Percentiles rank a stretch among this genome's conserved stretches.
These are phyloP conservation scores for Hesperia comma DNA, from an alignment of 2,888 invertebrate species.

Conservation along the genomic window DNA sequence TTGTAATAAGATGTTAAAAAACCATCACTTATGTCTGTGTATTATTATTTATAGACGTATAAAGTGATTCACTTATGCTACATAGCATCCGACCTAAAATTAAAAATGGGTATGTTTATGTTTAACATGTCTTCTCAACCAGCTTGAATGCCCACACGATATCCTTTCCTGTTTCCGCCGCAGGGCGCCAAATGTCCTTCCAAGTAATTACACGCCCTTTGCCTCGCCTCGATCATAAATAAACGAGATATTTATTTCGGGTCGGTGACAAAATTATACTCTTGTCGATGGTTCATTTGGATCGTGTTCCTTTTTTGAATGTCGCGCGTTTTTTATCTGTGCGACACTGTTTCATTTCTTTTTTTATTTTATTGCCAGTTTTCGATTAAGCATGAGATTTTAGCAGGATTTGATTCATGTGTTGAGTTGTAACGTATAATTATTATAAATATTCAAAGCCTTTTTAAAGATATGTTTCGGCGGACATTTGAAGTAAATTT, in stretches of 20 bases:
- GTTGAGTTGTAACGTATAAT: too few species aligned
- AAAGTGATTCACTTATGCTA: too few species aligned
- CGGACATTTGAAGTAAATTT: too few species aligned
- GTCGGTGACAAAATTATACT: slow-evolving; percentile 46
- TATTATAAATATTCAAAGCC: too few species aligned
- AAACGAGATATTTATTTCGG: slow-evolving; percentile 55
- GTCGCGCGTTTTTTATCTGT: slow-evolving; percentile 21
- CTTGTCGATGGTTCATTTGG: slow-evolving; percentile 45
- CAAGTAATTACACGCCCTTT: slow-evolving; percentile 69
- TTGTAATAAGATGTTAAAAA: too few species aligned
- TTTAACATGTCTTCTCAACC: background rate
- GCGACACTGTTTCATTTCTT: slow-evolving; percentile 21
- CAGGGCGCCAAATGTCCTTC: slow-evolving; percentile 47
- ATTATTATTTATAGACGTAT: too few species aligned
- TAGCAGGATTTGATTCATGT: background rate
- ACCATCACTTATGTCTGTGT: too few species aligned
- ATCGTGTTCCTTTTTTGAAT: slow-evolving; percentile 35
- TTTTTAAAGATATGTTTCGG: too few species aligned
- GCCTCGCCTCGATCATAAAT: slow-evolving; percentile 62
- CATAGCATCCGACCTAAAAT: background rate
- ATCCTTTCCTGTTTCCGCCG: slow-evolving; percentile 36
- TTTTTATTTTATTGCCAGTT: slow-evolving; percentile 9
- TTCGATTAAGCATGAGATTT: slow-evolving; percentile 12
- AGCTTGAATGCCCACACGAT: slow-evolving; percentile 14
- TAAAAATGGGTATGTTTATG: too few species aligned